phyloP scores from a whole-genome alignment of 2,797 vertebrate species.

The Channa striata region DNA sequence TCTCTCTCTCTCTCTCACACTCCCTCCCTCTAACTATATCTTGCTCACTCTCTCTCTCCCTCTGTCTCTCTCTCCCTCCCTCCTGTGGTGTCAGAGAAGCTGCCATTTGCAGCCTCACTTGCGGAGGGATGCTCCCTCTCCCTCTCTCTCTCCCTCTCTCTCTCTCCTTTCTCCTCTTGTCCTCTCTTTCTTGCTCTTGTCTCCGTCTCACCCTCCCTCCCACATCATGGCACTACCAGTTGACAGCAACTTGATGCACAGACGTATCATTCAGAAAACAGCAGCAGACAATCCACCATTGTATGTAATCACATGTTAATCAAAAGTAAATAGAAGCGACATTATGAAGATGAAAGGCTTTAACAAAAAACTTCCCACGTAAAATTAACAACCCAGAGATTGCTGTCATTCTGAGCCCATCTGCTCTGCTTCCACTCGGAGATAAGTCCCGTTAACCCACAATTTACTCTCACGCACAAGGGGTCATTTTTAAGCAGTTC shows the following conservation, averaged over 20 bases:
- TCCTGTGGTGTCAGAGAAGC: slow-evolving; percentile 73
- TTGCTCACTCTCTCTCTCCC: slow-evolving; percentile 35
- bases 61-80: slow-evolving; percentile 40
- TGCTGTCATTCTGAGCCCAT: slow-evolving; percentile 25
- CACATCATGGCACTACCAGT: slow-evolving; percentile 78
- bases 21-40: slow-evolving; percentile 48
- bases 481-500: slow-evolving; percentile 4
- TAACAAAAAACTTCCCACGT: slow-evolving; percentile 37
- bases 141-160: slow-evolving; percentile 19
- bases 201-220: slow-evolving; percentile 55
- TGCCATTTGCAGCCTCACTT: slow-evolving; percentile 75
- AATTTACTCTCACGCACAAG: slow-evolving; percentile 11
- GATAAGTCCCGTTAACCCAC: slow-evolving; percentile 18
- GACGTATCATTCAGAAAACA: slow-evolving; percentile 75
- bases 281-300: slow-evolving; percentile 54
- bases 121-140: slow-evolving; percentile 10
- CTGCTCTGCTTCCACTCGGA: slow-evolving; percentile 28
- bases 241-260: slow-evolving; percentile 80
- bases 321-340: slow-evolving; percentile 48
- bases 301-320: slow-evolving; percentile 51
- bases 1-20: slow-evolving; percentile 37
- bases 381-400: slow-evolving; percentile 24
- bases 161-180: slow-evolving; percentile 12
- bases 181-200: slow-evolving; percentile 39
- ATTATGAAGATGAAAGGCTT: slow-evolving; percentile 36